A percentile compares a stretch with the other conserved stretches of the same genome.
These are phyloP conservation scores for Vidua macroura DNA, from an alignment of 2,113 vertebrate species.

Conservation along the genomic window DNA sequence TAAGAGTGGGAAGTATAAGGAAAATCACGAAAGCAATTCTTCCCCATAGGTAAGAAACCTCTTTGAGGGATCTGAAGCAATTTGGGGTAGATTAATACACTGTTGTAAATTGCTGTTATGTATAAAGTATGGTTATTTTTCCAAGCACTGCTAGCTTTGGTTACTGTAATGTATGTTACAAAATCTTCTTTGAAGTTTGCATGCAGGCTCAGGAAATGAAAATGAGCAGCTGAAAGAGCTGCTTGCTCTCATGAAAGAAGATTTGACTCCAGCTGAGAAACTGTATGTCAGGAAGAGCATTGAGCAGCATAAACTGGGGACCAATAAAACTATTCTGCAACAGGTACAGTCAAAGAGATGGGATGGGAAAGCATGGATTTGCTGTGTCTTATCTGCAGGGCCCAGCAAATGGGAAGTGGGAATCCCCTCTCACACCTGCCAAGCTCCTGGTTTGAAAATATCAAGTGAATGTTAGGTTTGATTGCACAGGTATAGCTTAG, in stretches of 20 bases:
- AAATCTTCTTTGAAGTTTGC: conserved; percentile 67
- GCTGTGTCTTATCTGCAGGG: not conserved
- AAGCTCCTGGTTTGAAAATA: not conserved
- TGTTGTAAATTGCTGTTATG: not conserved
- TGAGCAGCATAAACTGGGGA: conserved; percentile 78
- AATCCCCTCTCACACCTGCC: not conserved
- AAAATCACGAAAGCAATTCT: conserved; percentile 83
- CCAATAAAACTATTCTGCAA: conserved; percentile 72
- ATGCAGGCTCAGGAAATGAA: conserved; percentile 75
- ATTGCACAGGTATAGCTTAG: not conserved
- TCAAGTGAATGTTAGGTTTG: not conserved
- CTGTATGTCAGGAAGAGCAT: conserved; percentile 73
- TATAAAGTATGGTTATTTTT: not conserved
- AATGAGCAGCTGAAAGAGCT: conserved; percentile 78
- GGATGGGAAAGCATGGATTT: not conserved
- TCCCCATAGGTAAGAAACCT: conserved; percentile 75
- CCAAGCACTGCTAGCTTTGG: not conserved
- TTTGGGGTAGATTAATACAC: not conserved
- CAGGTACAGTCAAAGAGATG: conserved; percentile 60
- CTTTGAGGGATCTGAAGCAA: not conserved
- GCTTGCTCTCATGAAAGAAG: conserved; percentile 73
- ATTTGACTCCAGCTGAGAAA: conserved; percentile 73
- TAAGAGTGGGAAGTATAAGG: conserved; percentile 81
- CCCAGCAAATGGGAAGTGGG: not conserved
- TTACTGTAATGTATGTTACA: not conserved